phyloP scores from a whole-genome alignment of 2,113 vertebrate species.

The Xerus inauris region DNA sequence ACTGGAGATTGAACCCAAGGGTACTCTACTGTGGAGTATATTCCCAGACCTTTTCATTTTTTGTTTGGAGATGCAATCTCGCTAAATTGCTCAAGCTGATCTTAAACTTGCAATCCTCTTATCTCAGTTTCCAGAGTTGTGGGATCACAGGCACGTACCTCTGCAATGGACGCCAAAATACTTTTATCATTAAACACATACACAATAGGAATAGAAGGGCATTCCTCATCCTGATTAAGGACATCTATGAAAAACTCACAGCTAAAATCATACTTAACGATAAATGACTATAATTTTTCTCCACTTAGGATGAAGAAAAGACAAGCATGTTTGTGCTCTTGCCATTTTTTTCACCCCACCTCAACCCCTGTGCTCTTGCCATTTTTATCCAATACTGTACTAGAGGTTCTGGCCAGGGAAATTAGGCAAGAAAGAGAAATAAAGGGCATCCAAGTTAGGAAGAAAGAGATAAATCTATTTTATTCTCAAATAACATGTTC shows the following conservation, averaged over 20 bases:
- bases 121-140: not conserved
- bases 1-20: too few relatives aligned
- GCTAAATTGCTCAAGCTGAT: too few relatives aligned
- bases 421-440: not conserved
- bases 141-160: too few relatives aligned
- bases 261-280: not conserved
- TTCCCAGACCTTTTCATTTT: too few relatives aligned
- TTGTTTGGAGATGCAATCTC: too few relatives aligned
- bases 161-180: not conserved
- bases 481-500: slow-evolving; percentile 11
- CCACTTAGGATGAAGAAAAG: not conserved
- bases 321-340: not conserved
- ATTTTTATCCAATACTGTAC: not conserved
- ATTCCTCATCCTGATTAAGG: not conserved
- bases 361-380: not conserved
- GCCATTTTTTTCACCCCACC: too few relatives aligned
- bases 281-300: not conserved
- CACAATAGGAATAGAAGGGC: not conserved
- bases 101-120: too few relatives aligned
- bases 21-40: too few relatives aligned
- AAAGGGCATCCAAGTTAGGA: not conserved
- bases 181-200: not conserved
- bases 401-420: not conserved
- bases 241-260: not conserved
- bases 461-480: not conserved